Percentiles rank a stretch among this genome's conserved stretches.
phyloP scores from a whole-genome alignment of 2,888 invertebrate genomes.

The Pomacea canaliculata region DNA sequence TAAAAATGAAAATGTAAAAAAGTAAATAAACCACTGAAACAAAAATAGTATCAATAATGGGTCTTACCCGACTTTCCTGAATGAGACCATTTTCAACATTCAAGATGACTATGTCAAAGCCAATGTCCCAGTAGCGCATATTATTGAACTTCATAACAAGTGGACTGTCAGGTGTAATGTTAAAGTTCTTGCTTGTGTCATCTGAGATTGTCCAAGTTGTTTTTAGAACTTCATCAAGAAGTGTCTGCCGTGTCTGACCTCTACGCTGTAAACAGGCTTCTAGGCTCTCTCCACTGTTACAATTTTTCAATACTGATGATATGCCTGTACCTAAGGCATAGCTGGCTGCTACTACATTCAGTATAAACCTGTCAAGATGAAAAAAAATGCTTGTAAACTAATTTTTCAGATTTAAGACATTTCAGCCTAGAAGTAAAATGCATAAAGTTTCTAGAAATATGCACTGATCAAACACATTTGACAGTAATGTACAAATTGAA shows the following conservation, averaged over 20 bases:
- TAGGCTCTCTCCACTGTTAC: not conserved
- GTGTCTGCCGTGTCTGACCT: not conserved
- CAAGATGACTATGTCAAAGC: constrained; percentile 8
- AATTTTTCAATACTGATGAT: not conserved
- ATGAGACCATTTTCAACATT: not conserved
- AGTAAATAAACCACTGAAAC: too few relatives aligned
- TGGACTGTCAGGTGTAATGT: not conserved
- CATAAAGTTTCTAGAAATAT: too few relatives aligned
- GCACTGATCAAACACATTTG: too few relatives aligned
- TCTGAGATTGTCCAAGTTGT: not conserved
- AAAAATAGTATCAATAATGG: too few relatives aligned
- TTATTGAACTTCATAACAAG: constrained; percentile 21
- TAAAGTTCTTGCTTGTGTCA: not conserved
- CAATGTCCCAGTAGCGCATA: constrained; percentile 25
- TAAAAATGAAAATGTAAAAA: too few relatives aligned
- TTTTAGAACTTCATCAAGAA: constrained; percentile 1
- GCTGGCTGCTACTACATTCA: constrained; percentile 64
- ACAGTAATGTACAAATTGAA: too few relatives aligned
- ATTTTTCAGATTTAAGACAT: too few relatives aligned
- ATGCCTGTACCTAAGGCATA: constrained; percentile 52
- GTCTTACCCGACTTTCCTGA: not conserved
- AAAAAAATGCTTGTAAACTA: too few relatives aligned
- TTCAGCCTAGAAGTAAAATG: too few relatives aligned
- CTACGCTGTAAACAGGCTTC: not conserved
- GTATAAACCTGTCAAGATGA: constrained; percentile 40